A percentile compares a stretch with the other conserved stretches of the same genome.
phyloP scores from a whole-genome alignment of 1,140 invertebrate genomes.

The Agrilus planipennis region DNA sequence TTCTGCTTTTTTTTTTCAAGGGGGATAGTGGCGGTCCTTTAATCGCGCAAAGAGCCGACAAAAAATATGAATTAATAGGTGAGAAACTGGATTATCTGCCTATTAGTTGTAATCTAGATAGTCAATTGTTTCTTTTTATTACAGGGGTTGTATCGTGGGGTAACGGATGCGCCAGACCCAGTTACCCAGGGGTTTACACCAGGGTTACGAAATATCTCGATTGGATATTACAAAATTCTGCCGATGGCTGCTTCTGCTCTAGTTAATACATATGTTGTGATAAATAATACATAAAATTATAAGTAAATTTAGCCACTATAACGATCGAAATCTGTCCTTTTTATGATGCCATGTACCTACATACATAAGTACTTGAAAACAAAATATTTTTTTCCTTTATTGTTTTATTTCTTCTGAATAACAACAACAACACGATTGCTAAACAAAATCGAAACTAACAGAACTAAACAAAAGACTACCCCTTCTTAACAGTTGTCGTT shows the following conservation, averaged over 20 bases:
- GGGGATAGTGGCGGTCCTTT: conserved; percentile 88
- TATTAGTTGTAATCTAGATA: no score
- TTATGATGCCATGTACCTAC: no score
- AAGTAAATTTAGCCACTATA: conserved; percentile 1
- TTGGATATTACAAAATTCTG: conserved; percentile 65
- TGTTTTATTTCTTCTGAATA: no score
- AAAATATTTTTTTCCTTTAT: no score
- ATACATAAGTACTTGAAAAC: no score
- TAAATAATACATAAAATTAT: not conserved
- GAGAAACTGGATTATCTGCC: conserved; percentile 11
- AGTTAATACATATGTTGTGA: not conserved
- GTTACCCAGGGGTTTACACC: conserved; percentile 71
- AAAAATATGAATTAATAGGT: conserved; percentile 69
- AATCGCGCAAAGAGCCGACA: conserved; percentile 54
- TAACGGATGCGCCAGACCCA: conserved; percentile 54
- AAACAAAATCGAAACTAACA: no score
- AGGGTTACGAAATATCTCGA: conserved; percentile 59
- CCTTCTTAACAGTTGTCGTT: no score
- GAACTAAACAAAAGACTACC: no score
- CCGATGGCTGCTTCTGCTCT: conserved; percentile 61
- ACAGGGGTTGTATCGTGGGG: conserved; percentile 38
- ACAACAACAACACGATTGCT: no score
- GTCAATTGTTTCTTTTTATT: conserved; percentile 7
- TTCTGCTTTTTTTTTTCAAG: conserved; percentile 37
- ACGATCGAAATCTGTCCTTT: no score